Evolutionary conservation across 2,888 invertebrate genomes (phyloP), one percentile per base, ranked within the genome.

Genomic region (Galeruca laticollis): DNA sequence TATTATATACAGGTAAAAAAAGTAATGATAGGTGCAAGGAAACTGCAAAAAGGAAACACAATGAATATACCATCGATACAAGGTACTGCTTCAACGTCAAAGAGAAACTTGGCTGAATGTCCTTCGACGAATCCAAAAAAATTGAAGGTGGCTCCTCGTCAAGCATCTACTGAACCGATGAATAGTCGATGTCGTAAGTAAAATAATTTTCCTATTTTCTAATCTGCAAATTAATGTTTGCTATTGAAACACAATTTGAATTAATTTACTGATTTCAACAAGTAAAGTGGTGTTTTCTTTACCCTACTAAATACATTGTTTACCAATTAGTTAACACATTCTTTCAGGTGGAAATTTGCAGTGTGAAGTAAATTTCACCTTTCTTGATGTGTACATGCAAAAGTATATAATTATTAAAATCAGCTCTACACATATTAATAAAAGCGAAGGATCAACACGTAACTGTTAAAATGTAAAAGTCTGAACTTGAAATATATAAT

Each of bases 21-120:
- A 73, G 84, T 85, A 76, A 88, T 88, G 80, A 77, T 87, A 70
- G 88, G 88, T 2, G 88, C 56, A 5, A 56, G 21, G 26, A 56
- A 56, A 56, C 31, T 15, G 20, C 56, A 56, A 11, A 56, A 26
- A 56, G 43, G 15, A 43, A 43, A 8, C 5, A 13, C 43, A 15
- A 11, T 13, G 43, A 11, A 56, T 26, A 56, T 21, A 2, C 56
- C 56, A 26, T 10, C n/a, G 4, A 0, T 2, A n/a, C 20, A 11
- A 9, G 20, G 21, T 5, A 56, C 20, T 1, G 13, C 13, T 15
- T 15, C 13, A 11, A 43, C 10, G 6, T 43, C 13, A 13, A 43
- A 43, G 15, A 43, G 43, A 13, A 15, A 15, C 6, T 2, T 43
- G 13, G 15, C 15, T 13, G 43, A 15, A 43, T 13, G 5, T 8